Evolutionary conservation across 2,113 vertebrate genomes (phyloP), one percentile per base, ranked within the genome.

Genomic region (Hyperoodon ampullatus): DNA sequence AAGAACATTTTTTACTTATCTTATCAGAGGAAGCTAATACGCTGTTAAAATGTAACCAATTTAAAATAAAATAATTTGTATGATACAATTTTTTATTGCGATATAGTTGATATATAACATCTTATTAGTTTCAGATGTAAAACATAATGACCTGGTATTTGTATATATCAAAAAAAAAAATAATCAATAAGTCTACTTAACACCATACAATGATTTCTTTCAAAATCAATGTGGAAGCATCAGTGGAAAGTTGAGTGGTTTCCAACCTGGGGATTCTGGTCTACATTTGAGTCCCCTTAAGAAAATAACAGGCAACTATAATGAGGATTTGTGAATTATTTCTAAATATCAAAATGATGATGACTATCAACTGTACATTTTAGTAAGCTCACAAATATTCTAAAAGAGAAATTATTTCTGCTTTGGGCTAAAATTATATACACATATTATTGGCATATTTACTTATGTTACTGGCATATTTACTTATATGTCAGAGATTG

Each of bases 401-500:
- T 65, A 16, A 94, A 87, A 92, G 66, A 94, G 26, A n/a, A 74
- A 83, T n/a, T 87, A 24, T n/a, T 82, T 95, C 26, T 83, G 33
- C 21, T 74, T 86, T 63, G 30, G 53, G 42, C 8, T 87, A 58
- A 89, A 72, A 50, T 89, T 33, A 78, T 60, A 60, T 15, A 21
- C 66, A n/a, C 19, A 77, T 66, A 74, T 28, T 68, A 55, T 2
- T 42, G 72, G 55, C 8, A 70, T 39, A 66, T 42, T 74, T 77
- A 68, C 24, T n/a, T 10, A 26, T 50, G 7, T 81, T 90, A 81
- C 10, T 53, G 71, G 55, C 7, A 71, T 47, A 72, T 53, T 87
- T 84, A 68, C 15, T 50, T 87, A 65, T 24, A 44, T 58, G 44
- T 58, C 33, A 86, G 86, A 88, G 90, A 91, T 8, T 82, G 70